phyloP scores from a whole-genome alignment of 1,140 invertebrate genomes.

The Zaprionus africanus region DNA sequence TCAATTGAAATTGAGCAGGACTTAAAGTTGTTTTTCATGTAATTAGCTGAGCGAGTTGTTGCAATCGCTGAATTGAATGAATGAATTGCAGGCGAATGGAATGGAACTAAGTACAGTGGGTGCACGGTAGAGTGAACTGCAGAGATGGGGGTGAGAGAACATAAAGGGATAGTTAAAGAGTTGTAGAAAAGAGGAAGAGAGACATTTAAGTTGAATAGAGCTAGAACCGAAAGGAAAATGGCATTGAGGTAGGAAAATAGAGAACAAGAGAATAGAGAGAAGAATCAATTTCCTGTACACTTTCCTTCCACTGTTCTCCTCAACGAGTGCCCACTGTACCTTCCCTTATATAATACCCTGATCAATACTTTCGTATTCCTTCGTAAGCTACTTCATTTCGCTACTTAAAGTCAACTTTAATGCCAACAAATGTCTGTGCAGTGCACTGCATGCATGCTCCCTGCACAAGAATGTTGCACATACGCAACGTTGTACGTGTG shows the following conservation, averaged over 20 bases:
- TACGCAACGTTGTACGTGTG: not conserved
- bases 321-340: not conserved
- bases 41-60: not conserved
- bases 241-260: too few relatives aligned
- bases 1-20: slow-evolving; percentile 10
- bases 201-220: not conserved
- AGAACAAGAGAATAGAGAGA: not conserved
- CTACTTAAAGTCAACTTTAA: not conserved
- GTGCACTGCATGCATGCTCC: not conserved
- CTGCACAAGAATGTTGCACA: not conserved
- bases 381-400: not conserved
- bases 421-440: not conserved
- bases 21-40: slow-evolving; percentile 9
- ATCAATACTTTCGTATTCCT: not conserved
- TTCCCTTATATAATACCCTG: not conserved
- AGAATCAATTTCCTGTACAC: not conserved
- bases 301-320: too few relatives aligned
- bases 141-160: accelerated
- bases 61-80: not conserved
- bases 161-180: not conserved
- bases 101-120: not conserved
- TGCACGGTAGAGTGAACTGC: not conserved
- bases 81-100: not conserved
- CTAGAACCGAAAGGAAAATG: too few relatives aligned
- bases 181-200: not conserved